A percentile compares a stretch with the other conserved stretches of the same genome.
phyloP scores from a whole-genome alignment of 2,113 vertebrate genomes.

The Phylloscopus trochiloides region DNA sequence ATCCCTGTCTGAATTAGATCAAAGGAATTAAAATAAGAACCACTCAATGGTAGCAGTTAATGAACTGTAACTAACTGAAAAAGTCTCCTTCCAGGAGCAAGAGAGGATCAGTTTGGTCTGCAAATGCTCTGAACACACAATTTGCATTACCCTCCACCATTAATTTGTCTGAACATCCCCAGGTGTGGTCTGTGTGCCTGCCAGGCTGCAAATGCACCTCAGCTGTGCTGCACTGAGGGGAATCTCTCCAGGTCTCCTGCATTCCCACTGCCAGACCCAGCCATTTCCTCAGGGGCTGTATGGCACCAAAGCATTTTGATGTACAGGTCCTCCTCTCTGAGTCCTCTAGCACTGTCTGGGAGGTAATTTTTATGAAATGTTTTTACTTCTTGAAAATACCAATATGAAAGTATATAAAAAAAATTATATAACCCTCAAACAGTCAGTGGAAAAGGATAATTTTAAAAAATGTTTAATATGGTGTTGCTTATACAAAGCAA shows the following conservation, averaged over 20 bases:
- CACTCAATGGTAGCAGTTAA: constrained; percentile 51
- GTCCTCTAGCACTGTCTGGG: not conserved
- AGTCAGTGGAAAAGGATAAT: not conserved
- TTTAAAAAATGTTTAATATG: not conserved
- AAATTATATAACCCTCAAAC: not conserved
- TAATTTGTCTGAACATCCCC: not conserved
- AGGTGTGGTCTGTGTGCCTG: not conserved
- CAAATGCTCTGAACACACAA: not conserved
- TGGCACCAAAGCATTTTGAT: not conserved
- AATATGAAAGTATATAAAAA: not conserved
- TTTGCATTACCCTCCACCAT: not conserved
- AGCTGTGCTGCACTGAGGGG: not conserved
- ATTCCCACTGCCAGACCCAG: not conserved
- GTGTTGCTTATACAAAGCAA: not conserved
- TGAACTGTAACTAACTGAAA: constrained; percentile 52
- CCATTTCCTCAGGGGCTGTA: not conserved
- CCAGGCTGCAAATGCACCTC: not conserved
- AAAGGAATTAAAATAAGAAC: constrained; percentile 65
- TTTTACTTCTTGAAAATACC: not conserved
- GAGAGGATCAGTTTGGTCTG: not conserved
- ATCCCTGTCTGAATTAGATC: constrained; percentile 53
- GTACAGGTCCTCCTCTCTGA: not conserved
- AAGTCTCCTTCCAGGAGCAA: not conserved
- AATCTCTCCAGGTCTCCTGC: not conserved
- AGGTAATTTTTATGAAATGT: not conserved